Base-by-base conservation (phyloP, 2,113 vertebrate species). In the Gnathochromis pfefferi region DNA sequence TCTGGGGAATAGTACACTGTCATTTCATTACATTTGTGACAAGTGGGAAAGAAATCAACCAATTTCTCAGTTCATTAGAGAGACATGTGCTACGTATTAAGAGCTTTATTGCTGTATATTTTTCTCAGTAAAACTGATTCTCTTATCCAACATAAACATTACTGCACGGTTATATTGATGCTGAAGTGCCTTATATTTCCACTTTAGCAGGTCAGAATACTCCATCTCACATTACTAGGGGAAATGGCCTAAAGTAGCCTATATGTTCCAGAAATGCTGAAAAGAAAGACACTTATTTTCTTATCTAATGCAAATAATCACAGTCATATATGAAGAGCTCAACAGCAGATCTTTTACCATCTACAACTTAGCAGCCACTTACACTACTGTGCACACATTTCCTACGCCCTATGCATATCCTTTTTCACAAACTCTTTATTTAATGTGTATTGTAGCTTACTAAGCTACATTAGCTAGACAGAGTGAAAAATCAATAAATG, bases 81-180 rank as follows among this genome's bases (percentile, higher is more conserved):
- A 86, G 17, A 14, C 73, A 55, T 86, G 68, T 47, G 40, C 38
- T 13, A 16, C 1, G n/a, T 16, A 45, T 55, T 81, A 83, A 54
- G 6, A 82, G 9, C 68, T 84, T 87, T 49, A 81, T 80, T 54
- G 81, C 5, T 3, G 51, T n/a, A 21, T 80, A 78, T 90, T 88
- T 85, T 88, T 90, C 60, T 42, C 28, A 63, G 38, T 68, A 70
- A 70, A 86, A 88, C 80, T 42, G 70, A 87, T 42, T 60, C 81
- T 47, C 60, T 68, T 81, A 57, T 70, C 51, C 42, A 53, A n/a
- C 45, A 85, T 82, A 80, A 89, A 90, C 80, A 91, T 85, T 85
- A 85, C 89, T 88, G 84, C 78, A 49, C 75, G 38, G 63, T 88
- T 87, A 92, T 81, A 92, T 84, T 86, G 90, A 81, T 81, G 75